A percentile compares a stretch with the other conserved stretches of the same genome.
phyloP scores from a whole-genome alignment of 1,140 invertebrate genomes.

The Helicorthomorpha holstii region DNA sequence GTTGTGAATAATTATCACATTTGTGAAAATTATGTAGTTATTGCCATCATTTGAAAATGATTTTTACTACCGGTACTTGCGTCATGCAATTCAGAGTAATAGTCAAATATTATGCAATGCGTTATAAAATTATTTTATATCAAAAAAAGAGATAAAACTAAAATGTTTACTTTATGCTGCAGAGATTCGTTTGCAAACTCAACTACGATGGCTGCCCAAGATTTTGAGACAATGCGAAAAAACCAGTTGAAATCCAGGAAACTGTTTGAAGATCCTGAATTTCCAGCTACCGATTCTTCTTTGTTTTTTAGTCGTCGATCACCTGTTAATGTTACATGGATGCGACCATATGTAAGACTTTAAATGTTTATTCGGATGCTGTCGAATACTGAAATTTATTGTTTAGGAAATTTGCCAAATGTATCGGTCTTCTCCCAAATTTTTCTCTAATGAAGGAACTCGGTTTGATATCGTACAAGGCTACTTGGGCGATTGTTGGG shows the following conservation, averaged over 20 bases:
- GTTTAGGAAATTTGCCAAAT: constrained; percentile 45
- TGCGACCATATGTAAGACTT: constrained; percentile 24
- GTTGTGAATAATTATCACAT: too few species aligned
- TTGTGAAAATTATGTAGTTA: too few species aligned
- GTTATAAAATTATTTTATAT: too few species aligned
- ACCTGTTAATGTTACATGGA: constrained; percentile 28
- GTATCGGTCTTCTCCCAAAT: constrained; percentile 33
- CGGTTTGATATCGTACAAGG: constrained; percentile 45
- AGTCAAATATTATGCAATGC: too few species aligned
- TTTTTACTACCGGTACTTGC: too few species aligned
- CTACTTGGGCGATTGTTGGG: constrained; percentile 47
- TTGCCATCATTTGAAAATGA: too few species aligned
- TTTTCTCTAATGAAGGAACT: constrained; percentile 32
- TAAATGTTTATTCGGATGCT: too few species aligned
- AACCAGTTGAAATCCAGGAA: constrained; percentile 39
- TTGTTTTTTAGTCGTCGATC: constrained; percentile 45
- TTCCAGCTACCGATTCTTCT: constrained; percentile 34
- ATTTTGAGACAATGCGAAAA: constrained; percentile 50
- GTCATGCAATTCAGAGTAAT: too few species aligned
- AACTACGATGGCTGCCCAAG: too few species aligned
- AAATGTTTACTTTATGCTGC: too few species aligned
- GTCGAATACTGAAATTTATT: background rate
- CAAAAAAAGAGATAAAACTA: too few species aligned
- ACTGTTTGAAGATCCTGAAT: constrained; percentile 50
- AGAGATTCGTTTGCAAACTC: too few species aligned